Base-by-base conservation (phyloP, 1,140 invertebrate genomes). In the Zaprionus ornatus region DNA sequence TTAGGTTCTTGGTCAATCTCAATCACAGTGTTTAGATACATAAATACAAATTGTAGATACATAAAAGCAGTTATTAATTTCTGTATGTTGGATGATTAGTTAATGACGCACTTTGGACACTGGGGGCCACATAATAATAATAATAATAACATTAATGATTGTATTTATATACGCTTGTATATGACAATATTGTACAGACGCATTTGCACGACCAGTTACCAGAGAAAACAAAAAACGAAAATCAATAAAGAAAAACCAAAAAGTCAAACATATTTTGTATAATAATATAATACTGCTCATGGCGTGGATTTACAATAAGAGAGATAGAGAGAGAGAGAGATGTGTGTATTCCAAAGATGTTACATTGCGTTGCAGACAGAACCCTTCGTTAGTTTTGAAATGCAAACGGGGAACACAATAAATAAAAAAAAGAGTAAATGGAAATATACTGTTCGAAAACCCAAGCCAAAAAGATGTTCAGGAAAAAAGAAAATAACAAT, bases 381-480 rank as follows among this genome's bases (percentile, higher is more conserved):
- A 65, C 55, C 40, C 52, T 40, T 63, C 60, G 60, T 64, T 64
- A 55, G 61, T 65, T 27, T 32, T 23, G 13, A 81, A 81, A 67
- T 61, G 56, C 57, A 66, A 82, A 77, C 9, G 57, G 56, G 61
- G 21, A 71, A 77, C 63, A 79, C 79, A 79, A 59, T 61, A 70
- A 9, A 15, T 17, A 40, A 42, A 15, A 42, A 6, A 42, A 17
- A n/a, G n/a, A n/a, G n/a, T 42, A 42, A 42, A 17, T 42, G 68
- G n/a, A 57, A 56, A 62, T n/a, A 75, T 56, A 71, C 67, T 83
- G 68, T 70, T 86, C 66, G 73, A 75, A 78, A 88, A 87, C 29
- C 84, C 84, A 87, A 83, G 80, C 83, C 74, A 88, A 79, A 71
- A 79, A 79, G 67, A 83, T 37, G 35, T 37, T 37, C 13, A 37